Conservation (phyloP, 35 echinoderm and acorn worm genomes). For the Lytechinus variegatus region DNA sequence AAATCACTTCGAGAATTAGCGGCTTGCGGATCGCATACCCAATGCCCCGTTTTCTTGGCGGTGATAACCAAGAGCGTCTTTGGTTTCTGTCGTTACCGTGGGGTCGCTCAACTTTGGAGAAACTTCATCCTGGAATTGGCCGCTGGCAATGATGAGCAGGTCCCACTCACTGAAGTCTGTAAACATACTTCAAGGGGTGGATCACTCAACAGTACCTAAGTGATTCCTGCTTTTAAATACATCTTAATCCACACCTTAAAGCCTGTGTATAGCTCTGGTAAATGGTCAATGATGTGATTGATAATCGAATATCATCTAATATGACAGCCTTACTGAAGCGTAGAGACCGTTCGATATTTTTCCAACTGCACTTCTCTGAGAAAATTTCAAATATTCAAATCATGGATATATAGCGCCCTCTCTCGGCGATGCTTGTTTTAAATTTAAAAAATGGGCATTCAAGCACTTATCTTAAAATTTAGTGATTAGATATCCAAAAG, state of each 20-base stretch:
- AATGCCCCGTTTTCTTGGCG: neutral
- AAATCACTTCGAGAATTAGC: neutral
- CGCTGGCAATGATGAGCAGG: neutral
- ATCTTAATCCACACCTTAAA: neutral
- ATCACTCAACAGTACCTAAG: constrained; percentile 9
- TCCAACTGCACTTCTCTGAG: too few species aligned
- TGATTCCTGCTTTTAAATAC: neutral
- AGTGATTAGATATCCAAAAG: too few species aligned
- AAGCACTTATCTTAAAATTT: too few species aligned
- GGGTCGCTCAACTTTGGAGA: constrained; percentile 16
- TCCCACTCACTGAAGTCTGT: constrained; percentile 16
- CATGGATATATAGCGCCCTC: too few species aligned
- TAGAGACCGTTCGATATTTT: too few species aligned
- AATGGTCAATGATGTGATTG: too few species aligned
- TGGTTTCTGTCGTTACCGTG: neutral
- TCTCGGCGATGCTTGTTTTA: too few species aligned
- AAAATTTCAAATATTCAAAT: too few species aligned
- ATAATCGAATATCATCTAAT: too few species aligned
- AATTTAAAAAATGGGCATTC: too few species aligned
- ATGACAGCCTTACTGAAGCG: too few species aligned
- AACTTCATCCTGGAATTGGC: neutral
- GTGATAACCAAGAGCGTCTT: neutral
- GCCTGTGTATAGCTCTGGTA: too few species aligned
- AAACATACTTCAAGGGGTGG: constrained; percentile 1
- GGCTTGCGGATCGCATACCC: neutral